These are phyloP conservation scores for Neolamprologus kungweensis DNA, from an alignment of 2,113 vertebrate genomes.

Conservation along the genomic window DNA sequence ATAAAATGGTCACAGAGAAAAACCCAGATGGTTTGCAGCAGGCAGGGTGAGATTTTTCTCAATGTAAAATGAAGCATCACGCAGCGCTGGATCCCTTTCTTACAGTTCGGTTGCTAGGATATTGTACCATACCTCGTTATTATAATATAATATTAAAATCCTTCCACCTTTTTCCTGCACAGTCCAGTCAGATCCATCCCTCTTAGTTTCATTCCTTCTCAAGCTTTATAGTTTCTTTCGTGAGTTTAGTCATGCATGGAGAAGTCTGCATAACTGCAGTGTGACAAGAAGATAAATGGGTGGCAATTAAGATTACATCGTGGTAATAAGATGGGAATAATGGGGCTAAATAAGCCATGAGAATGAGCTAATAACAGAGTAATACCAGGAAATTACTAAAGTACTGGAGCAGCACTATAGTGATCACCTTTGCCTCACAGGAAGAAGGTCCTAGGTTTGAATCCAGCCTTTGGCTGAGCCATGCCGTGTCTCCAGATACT, in stretches of 20 bases:
- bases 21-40: constrained; percentile 40
- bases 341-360: background rate
- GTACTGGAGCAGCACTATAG: background rate
- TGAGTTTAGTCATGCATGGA: background rate
- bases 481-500: background rate
- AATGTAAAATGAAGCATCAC: constrained; percentile 1
- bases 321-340: background rate
- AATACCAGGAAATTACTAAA: background rate
- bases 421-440: background rate
- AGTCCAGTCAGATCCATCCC: background rate
- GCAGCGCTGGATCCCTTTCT: background rate
- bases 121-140: background rate
- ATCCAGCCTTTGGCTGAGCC: background rate
- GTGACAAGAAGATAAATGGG: background rate
- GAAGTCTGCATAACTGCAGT: background rate
- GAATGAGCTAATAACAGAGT: background rate
- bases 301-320: background rate
- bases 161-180: background rate
- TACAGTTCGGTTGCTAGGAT: background rate
- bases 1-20: constrained; percentile 27
- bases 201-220: background rate
- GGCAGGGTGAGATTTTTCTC: constrained; percentile 6
- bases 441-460: background rate
- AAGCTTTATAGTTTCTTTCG: background rate
- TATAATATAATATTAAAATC: background rate